phyloP scores from a whole-genome alignment of 2,113 vertebrate species.

The Muntiacus muntjak region DNA sequence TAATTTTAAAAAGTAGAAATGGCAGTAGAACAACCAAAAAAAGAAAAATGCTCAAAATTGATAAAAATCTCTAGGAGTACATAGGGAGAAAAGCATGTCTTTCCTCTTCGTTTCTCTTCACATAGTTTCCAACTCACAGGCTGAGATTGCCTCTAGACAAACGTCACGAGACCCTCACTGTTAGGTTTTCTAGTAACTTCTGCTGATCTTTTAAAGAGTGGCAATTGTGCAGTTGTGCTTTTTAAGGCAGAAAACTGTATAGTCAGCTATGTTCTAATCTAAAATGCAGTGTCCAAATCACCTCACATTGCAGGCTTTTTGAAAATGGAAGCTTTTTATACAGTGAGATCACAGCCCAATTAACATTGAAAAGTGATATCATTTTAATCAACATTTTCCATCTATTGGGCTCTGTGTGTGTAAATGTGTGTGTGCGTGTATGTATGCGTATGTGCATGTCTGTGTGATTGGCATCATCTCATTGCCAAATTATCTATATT shows the following conservation, averaged over 20 bases:
- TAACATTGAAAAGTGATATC: conserved; percentile 50
- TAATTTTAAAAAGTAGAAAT: background rate
- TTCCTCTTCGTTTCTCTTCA: background rate
- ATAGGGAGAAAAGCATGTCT: background rate
- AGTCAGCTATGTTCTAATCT: conserved; percentile 45
- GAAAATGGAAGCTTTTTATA: conserved; percentile 68
- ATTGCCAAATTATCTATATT: background rate
- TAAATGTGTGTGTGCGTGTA: background rate
- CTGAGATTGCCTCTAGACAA: background rate
- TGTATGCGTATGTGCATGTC: background rate
- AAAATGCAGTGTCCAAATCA: conserved; percentile 64
- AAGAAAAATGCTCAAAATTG: background rate
- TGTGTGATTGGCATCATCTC: background rate
- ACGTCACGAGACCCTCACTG: background rate
- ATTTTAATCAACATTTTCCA: conserved; percentile 56
- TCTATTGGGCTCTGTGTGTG: background rate
- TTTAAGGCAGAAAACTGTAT: conserved; percentile 31
- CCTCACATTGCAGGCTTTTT: conserved; percentile 40
- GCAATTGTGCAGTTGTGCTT: conserved; percentile 55
- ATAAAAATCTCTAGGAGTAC: background rate
- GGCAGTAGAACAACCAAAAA: background rate
- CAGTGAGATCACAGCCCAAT: conserved; percentile 67
- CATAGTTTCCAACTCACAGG: background rate
- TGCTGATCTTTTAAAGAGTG: conserved; percentile 31
- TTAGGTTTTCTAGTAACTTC: background rate